Evolutionary conservation across 2,113 vertebrate genomes (phyloP).

Genomic region (Lamprotornis superbus): DNA sequence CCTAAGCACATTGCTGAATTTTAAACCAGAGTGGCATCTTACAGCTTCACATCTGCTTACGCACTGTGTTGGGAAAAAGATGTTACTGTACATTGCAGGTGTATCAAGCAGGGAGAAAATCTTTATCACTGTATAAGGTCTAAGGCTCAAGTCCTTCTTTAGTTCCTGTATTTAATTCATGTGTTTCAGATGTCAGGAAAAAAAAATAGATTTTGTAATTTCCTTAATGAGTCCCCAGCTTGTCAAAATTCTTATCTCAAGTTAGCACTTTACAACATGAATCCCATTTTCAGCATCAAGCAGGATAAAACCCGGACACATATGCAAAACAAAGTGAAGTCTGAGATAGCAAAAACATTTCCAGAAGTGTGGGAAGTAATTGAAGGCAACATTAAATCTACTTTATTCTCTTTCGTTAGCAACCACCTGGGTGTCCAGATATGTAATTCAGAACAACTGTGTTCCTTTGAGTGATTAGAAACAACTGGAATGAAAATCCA

Average conservation of each 20-base stretch:
- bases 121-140: background rate
- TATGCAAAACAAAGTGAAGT: constrained; percentile 12
- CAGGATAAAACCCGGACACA: background rate
- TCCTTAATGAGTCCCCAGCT: background rate
- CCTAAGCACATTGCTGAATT: background rate
- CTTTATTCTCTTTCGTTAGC: constrained; percentile 15
- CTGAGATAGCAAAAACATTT: background rate
- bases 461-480: constrained; percentile 52
- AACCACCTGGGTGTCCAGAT: constrained; percentile 36
- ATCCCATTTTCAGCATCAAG: background rate
- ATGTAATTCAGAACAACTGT: constrained; percentile 59
- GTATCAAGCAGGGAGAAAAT: background rate
- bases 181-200: background rate
- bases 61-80: background rate
- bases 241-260: background rate
- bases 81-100: background rate
- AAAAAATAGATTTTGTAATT: background rate
- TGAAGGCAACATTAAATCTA: background rate
- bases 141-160: background rate
- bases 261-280: background rate
- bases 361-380: background rate
- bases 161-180: background rate
- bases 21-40: background rate
- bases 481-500: constrained; percentile 36
- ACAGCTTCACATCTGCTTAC: accelerated